These are phyloP conservation scores for Lasiommata megera DNA, from an alignment of 2,888 invertebrate genomes.

Conservation along the genomic window DNA sequence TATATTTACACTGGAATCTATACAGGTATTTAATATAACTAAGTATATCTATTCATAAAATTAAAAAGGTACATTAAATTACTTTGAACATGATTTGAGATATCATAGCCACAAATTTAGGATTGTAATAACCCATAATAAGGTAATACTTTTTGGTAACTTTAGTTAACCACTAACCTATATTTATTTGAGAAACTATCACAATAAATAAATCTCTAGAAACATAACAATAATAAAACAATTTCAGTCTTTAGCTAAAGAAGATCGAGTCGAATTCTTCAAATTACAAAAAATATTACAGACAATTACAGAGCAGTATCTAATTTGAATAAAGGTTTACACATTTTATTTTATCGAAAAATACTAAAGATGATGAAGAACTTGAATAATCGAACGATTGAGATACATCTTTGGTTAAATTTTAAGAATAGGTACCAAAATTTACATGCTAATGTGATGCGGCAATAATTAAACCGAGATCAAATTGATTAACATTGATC, in stretches of 20 bases:
- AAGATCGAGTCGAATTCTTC: constrained; percentile 36
- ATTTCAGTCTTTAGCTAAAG: constrained; percentile 72
- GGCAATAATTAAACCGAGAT: neutral
- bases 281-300: constrained; percentile 3
- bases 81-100: constrained; percentile 48
- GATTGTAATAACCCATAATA: constrained; percentile 55
- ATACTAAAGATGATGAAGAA: neutral
- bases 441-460: neutral
- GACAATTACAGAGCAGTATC: neutral
- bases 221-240: constrained; percentile 71
- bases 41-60: constrained; percentile 23
- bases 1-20: constrained; percentile 29
- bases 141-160: constrained; percentile 81
- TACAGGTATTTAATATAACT: constrained; percentile 9
- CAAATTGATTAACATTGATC: constrained; percentile 10
- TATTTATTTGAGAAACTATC: constrained; percentile 55
- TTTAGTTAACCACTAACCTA: constrained; percentile 65
- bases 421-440: constrained; percentile 18
- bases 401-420: constrained; percentile 35
- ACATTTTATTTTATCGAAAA: neutral
- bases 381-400: constrained; percentile 20
- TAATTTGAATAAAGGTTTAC: neutral
- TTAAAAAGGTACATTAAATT: constrained; percentile 37
- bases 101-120: constrained; percentile 68
- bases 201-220: constrained; percentile 75